Conservation (phyloP, 2,888 invertebrate genomes). For the Calameuta pallipes region DNA sequence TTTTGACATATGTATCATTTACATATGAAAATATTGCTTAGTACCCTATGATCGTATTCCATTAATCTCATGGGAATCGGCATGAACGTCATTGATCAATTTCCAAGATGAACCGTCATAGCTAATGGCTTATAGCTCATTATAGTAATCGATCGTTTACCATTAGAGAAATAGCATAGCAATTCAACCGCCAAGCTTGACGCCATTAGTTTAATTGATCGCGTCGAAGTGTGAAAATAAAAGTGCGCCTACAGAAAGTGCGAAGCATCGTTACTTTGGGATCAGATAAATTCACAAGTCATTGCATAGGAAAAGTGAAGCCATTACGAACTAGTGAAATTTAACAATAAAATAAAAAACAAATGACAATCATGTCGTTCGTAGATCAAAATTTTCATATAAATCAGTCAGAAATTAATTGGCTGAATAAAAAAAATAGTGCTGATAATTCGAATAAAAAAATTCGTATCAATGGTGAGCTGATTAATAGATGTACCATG, state of each 20-base stretch:
- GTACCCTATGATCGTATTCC: not conserved
- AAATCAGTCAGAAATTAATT: not conserved
- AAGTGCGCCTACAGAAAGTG: not conserved
- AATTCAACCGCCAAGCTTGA: not conserved
- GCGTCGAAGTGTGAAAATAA: not conserved
- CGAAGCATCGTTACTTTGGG: not conserved
- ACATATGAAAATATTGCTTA: not conserved
- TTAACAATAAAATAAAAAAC: not conserved
- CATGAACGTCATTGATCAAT: not conserved
- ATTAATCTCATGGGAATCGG: not conserved
- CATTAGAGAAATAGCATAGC: not conserved
- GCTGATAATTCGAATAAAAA: not conserved
- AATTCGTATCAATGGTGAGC: not conserved
- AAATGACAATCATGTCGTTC: not conserved
- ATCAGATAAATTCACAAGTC: not conserved
- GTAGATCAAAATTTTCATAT: not conserved
- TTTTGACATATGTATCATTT: not conserved
- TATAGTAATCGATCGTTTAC: not conserved
- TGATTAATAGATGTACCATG: not conserved
- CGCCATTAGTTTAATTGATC: not conserved
- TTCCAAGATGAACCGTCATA: not conserved
- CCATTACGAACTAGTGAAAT: not conserved
- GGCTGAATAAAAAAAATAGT: not conserved
- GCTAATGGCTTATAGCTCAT: not conserved
- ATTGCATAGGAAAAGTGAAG: not conserved